Conservation (phyloP, 2,797 vertebrate species). For the Sorex maritimensis region DNA sequence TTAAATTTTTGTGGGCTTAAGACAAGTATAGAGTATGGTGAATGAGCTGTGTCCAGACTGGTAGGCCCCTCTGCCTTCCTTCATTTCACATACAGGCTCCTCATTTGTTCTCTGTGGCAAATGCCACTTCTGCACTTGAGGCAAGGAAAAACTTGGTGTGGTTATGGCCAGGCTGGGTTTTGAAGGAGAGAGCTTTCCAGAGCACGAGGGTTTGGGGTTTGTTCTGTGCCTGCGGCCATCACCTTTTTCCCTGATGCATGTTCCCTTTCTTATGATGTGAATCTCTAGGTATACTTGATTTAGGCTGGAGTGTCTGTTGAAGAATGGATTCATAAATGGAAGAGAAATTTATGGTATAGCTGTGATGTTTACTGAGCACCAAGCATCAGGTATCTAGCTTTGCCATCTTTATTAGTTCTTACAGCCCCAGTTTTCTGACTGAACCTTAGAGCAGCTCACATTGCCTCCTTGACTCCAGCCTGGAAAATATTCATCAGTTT, state of each 20-base stretch:
- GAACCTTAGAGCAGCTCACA: background rate
- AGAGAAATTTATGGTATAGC: background rate
- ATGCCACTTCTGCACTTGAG: background rate
- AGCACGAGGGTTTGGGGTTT: too few relatives aligned
- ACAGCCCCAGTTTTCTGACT: background rate
- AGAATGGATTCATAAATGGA: background rate
- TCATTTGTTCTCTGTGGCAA: background rate
- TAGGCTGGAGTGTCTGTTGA: slow-evolving; percentile 24
- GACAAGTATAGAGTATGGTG: fast-evolving
- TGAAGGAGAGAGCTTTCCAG: too few relatives aligned
- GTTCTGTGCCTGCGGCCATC: too few relatives aligned
- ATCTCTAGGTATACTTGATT: background rate
- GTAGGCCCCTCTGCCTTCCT: background rate
- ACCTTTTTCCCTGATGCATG: too few relatives aligned
- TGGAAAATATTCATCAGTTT: slow-evolving; percentile 4
- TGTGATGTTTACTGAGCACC: background rate
- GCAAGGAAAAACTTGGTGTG: too few relatives aligned
- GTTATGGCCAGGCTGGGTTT: too few relatives aligned
- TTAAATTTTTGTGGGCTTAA: background rate
- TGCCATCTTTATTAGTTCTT: background rate
- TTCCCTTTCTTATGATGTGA: slow-evolving; percentile 9
- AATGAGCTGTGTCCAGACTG: background rate
- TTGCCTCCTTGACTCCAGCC: background rate
- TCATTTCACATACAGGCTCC: background rate
- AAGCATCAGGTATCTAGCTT: background rate